phyloP scores from a whole-genome alignment of 1,140 invertebrate species.

The Drosophila santomea region DNA sequence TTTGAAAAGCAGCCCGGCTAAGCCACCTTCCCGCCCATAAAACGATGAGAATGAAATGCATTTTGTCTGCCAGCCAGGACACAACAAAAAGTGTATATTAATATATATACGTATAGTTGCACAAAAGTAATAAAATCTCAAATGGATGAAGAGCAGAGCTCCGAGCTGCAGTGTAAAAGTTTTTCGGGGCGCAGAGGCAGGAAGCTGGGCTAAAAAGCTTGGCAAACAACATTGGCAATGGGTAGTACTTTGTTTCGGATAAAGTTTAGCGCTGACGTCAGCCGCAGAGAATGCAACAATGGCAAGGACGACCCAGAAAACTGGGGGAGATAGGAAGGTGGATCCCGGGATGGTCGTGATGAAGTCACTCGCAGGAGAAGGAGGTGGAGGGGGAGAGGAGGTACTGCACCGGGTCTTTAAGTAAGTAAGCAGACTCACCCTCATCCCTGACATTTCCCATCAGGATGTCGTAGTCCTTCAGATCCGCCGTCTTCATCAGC shows the following conservation, averaged over 20 bases:
- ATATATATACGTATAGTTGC: slow-evolving; percentile 32
- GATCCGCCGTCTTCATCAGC: slow-evolving; percentile 91
- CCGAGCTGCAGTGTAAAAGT: slow-evolving; percentile 63
- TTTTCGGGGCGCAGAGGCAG: slow-evolving; percentile 21
- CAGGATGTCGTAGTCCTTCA: slow-evolving; percentile 93
- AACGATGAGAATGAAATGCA: slow-evolving; percentile 71
- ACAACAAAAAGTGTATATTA: slow-evolving; percentile 44
- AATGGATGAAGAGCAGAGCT: slow-evolving; percentile 67
- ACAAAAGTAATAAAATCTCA: slow-evolving; percentile 77
- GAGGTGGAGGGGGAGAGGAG: neutral
- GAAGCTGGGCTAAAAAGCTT: slow-evolving; percentile 26
- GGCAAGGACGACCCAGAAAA: slow-evolving; percentile 30
- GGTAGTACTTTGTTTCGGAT: slow-evolving; percentile 56
- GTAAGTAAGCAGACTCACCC: slow-evolving; percentile 87
- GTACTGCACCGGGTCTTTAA: slow-evolving; percentile 1
- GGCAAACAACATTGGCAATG: slow-evolving; percentile 62
- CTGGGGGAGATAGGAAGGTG: neutral
- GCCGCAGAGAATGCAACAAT: slow-evolving; percentile 41
- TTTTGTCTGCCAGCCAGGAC: slow-evolving; percentile 43
- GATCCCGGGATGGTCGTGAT: slow-evolving; percentile 15
- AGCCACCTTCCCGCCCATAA: slow-evolving; percentile 41
- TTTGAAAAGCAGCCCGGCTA: slow-evolving; percentile 47
- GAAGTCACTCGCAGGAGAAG: slow-evolving; percentile 7
- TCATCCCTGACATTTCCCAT: slow-evolving; percentile 95
- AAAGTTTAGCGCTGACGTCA: slow-evolving; percentile 57